Percentiles rank a stretch among this genome's conserved stretches.
Conservation (phyloP, 2,113 vertebrate species). For the Phoxinus phoxinus region DNA sequence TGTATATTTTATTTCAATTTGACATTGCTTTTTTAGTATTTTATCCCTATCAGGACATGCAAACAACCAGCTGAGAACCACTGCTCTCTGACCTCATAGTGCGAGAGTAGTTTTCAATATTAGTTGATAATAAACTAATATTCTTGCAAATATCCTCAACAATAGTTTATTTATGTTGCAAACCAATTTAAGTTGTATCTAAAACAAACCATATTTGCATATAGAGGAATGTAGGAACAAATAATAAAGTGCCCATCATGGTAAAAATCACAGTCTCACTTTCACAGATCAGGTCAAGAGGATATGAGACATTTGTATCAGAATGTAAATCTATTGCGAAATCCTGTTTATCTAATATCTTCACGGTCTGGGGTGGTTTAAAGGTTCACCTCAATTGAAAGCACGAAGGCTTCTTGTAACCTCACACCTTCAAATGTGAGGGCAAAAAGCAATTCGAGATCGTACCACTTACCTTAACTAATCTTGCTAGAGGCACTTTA, state of each 20-base stretch:
- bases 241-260: background rate
- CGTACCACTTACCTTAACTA: conserved; percentile 54
- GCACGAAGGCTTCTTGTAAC: conserved; percentile 48
- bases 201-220: background rate
- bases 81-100: conserved; percentile 4
- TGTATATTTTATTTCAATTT: background rate
- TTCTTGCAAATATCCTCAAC: background rate
- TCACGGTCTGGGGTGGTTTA: conserved; percentile 20
- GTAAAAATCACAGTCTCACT: background rate
- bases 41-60: background rate
- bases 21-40: background rate
- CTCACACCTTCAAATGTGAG: conserved; percentile 58
- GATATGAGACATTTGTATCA: background rate
- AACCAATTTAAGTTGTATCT: background rate
- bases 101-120: background rate
- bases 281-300: conserved; percentile 12
- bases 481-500: conserved; percentile 58
- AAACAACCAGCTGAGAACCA: background rate
- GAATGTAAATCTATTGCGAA: conserved; percentile 8
- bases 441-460: conserved; percentile 55
- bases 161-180: background rate
- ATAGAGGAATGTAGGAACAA: background rate
- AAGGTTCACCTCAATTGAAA: conserved; percentile 46
- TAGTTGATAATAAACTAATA: too few species aligned
- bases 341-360: conserved; percentile 23